Conservation (phyloP, 2,113 vertebrate genomes). For the Neotoma lepida region DNA sequence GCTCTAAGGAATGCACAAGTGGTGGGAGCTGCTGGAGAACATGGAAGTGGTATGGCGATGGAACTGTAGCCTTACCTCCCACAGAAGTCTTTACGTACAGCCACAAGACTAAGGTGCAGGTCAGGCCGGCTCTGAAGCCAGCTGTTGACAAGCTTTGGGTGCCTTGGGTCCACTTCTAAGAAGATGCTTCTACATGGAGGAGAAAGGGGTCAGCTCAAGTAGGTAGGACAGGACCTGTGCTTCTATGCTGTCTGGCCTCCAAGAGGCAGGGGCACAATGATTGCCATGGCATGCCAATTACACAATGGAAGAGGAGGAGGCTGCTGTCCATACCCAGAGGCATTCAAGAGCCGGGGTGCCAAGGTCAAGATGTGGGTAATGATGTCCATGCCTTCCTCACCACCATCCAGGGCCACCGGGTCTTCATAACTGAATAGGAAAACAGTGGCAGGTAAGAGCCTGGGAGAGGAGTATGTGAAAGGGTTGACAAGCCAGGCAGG, state of each 20-base stretch:
- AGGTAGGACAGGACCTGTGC: not conserved
- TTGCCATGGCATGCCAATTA: not conserved
- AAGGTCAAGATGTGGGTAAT: slow-evolving; percentile 90
- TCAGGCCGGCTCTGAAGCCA: slow-evolving; percentile 86
- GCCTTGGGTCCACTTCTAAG: slow-evolving; percentile 95
- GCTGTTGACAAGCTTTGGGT: slow-evolving; percentile 88
- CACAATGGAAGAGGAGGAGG: not conserved
- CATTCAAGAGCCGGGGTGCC: slow-evolving; percentile 88
- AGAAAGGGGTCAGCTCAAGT: not conserved
- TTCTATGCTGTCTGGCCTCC: not conserved
- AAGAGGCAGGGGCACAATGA: not conserved
- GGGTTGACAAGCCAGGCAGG: not conserved
- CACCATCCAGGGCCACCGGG: slow-evolving; percentile 92
- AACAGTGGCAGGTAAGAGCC: not conserved
- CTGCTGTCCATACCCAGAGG: slow-evolving; percentile 87
- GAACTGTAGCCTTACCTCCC: slow-evolving; percentile 86
- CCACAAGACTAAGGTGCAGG: slow-evolving; percentile 83
- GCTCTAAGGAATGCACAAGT: not conserved
- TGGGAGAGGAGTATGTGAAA: too few species aligned
- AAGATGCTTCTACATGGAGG: slow-evolving; percentile 88
- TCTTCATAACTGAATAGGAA: slow-evolving; percentile 91
- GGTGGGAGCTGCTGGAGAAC: not conserved
- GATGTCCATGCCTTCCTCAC: slow-evolving; percentile 90
- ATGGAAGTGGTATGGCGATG: rapidly evolving
- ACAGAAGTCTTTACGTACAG: slow-evolving; percentile 88